Evolutionary conservation across 2,113 vertebrate genomes (phyloP).

Genomic region (Proteles cristata): DNA sequence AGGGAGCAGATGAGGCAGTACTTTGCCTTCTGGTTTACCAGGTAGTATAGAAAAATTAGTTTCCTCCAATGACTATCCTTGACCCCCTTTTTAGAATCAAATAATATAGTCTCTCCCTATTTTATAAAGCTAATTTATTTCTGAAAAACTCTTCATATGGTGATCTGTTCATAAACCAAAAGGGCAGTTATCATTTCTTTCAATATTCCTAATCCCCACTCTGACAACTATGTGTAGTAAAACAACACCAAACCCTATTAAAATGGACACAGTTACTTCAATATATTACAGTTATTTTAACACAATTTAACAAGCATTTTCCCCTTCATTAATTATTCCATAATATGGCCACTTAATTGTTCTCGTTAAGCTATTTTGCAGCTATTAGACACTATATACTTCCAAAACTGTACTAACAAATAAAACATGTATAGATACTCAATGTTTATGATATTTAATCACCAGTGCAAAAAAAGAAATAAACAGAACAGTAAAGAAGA

Average conservation of each 20-base stretch:
- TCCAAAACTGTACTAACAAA: slow-evolving; percentile 40
- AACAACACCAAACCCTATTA: slow-evolving; percentile 53
- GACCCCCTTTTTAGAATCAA: background rate
- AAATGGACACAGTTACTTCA: slow-evolving; percentile 53
- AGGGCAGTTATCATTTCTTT: slow-evolving; percentile 39
- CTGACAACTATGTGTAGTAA: slow-evolving; percentile 28
- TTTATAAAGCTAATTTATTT: slow-evolving; percentile 39
- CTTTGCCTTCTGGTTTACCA: background rate
- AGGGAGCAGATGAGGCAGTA: background rate
- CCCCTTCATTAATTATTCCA: slow-evolving; percentile 70
- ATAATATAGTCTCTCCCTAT: background rate
- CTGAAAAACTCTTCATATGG: background rate
- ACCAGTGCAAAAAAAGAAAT: slow-evolving; percentile 45
- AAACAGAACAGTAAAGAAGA: slow-evolving; percentile 14
- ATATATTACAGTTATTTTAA: slow-evolving; percentile 63
- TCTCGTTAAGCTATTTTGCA: slow-evolving; percentile 68
- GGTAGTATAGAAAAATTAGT: background rate
- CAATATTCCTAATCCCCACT: background rate
- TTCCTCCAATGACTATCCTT: background rate
- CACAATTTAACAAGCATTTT: slow-evolving; percentile 60
- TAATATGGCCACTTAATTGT: slow-evolving; percentile 64
- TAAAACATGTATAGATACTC: slow-evolving; percentile 42
- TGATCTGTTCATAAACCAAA: slow-evolving; percentile 54
- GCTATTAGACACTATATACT: slow-evolving; percentile 46
- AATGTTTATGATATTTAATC: slow-evolving; percentile 56